A percentile compares a stretch with the other conserved stretches of the same genome.
These are phyloP conservation scores for Zoroaster sp. DNA, from an alignment of 53 echinoderm and acorn worm species.

Conservation along the genomic window DNA sequence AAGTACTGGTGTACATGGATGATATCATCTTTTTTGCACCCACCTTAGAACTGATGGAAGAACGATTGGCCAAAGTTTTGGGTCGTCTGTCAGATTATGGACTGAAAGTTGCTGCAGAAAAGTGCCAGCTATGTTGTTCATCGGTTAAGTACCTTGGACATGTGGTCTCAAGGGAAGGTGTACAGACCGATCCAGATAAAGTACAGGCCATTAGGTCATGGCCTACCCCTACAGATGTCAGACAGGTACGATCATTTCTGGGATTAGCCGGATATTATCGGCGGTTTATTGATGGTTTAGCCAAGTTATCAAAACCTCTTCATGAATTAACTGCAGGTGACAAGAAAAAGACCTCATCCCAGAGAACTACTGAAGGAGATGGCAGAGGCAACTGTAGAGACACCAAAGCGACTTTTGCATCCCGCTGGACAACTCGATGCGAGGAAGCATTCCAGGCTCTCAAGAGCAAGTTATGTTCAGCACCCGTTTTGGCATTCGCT, in stretches of 20 bases:
- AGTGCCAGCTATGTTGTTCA: slow-evolving; percentile 55
- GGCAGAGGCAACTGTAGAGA: neutral
- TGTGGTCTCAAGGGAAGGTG: slow-evolving; percentile 31
- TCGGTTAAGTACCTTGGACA: slow-evolving; percentile 61
- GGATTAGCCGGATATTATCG: slow-evolving; percentile 57
- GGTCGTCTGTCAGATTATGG: slow-evolving; percentile 44
- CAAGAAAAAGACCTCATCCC: neutral
- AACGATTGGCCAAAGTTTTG: slow-evolving; percentile 22
- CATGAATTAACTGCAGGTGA: slow-evolving; percentile 10
- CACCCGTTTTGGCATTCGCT: neutral
- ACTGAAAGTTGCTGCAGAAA: slow-evolving; percentile 50
- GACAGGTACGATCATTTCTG: slow-evolving; percentile 36
- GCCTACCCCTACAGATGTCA: slow-evolving; percentile 29
- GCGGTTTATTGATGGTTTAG: slow-evolving; percentile 31
- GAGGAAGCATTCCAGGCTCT: neutral
- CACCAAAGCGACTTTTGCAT: neutral
- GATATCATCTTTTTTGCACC: slow-evolving; percentile 57
- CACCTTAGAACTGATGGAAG: slow-evolving; percentile 45
- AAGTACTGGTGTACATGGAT: slow-evolving; percentile 67
- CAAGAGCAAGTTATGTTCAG: neutral
- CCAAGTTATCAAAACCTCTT: slow-evolving; percentile 38
- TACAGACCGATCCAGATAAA: slow-evolving; percentile 57
- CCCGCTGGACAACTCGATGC: slow-evolving; percentile 53
- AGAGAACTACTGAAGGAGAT: too few species aligned
- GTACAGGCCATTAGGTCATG: slow-evolving; percentile 36